These are phyloP conservation scores for Triplophysa bombifrons DNA, from an alignment of 2,797 vertebrate genomes.

Conservation along the genomic window DNA sequence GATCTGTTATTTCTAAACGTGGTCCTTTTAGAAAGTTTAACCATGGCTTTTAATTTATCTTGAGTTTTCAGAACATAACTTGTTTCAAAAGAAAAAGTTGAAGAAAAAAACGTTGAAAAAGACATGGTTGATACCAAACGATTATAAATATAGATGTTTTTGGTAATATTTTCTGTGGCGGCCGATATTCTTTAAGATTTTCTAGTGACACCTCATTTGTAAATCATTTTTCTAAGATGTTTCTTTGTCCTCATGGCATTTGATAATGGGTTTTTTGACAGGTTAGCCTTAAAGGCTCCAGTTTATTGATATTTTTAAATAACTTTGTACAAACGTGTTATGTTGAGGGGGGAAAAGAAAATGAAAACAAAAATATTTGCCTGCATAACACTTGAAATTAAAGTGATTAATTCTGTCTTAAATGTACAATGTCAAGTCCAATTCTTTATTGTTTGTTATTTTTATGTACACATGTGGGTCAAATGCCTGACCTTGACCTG, in stretches of 20 bases:
- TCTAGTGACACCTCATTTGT: conserved; percentile 99
- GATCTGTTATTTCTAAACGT: conserved; percentile 71
- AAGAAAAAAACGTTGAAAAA: conserved; percentile 66
- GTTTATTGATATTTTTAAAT: conserved; percentile 98
- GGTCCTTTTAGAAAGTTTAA: conserved; percentile 64
- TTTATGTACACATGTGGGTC: background rate
- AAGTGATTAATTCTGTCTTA: conserved; percentile 89
- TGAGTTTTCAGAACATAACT: conserved; percentile 72
- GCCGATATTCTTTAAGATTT: conserved; percentile 82
- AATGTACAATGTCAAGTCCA: conserved; percentile 5
- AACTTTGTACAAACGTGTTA: conserved; percentile 98
- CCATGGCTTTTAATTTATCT: conserved; percentile 69
- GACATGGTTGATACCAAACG: conserved; percentile 79
- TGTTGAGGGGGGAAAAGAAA: conserved; percentile 84
- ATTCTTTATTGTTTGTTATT: conserved; percentile 15
- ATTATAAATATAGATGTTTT: conserved; percentile 65
- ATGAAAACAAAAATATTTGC: conserved; percentile 87
- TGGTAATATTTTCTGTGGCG: conserved; percentile 82
- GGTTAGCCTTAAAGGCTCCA: conserved; percentile 93
- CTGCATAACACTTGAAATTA: conserved; percentile 97
- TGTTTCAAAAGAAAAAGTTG: conserved; percentile 63
- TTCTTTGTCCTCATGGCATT: conserved; percentile 89
- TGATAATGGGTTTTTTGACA: conserved; percentile 93
- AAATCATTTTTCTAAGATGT: conserved; percentile 95
- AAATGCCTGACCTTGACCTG: background rate